These are phyloP conservation scores for Eriosoma lanigerum DNA, from an alignment of 1,140 invertebrate genomes.

Conservation along the genomic window DNA sequence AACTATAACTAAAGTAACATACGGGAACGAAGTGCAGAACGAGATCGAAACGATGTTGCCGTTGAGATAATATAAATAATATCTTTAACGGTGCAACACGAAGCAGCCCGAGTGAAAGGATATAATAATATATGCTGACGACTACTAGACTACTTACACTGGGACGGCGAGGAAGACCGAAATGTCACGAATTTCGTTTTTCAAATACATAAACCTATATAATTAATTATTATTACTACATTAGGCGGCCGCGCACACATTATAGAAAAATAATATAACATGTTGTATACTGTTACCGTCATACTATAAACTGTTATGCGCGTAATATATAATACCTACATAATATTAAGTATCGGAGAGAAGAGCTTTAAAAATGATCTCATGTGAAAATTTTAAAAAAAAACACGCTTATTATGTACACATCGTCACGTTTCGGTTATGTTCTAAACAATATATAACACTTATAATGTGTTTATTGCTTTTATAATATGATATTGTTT, in stretches of 20 bases:
- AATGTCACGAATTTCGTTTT: constrained; percentile 38
- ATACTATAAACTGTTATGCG: neutral
- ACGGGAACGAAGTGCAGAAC: no score
- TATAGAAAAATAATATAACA: no score
- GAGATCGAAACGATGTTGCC: neutral
- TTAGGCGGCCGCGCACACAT: neutral
- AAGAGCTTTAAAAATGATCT: no score
- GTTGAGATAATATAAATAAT: neutral
- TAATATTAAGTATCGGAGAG: no score
- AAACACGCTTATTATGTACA: no score
- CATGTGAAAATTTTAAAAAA: no score
- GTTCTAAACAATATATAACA: no score
- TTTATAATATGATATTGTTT: no score
- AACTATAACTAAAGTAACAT: no score
- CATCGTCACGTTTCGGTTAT: no score
- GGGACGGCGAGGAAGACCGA: neutral
- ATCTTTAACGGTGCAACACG: neutral
- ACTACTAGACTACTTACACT: neutral
- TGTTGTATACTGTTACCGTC: no score
- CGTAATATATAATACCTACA: neutral
- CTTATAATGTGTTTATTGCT: no score
- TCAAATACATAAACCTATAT: neutral
- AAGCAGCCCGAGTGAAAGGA: constrained; percentile 3
- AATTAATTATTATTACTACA: constrained; percentile 4
- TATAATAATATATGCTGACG: neutral